Percentiles rank a stretch among this genome's conserved stretches.
Conservation (phyloP, 2,888 invertebrate species). For the Aquatica leii region DNA sequence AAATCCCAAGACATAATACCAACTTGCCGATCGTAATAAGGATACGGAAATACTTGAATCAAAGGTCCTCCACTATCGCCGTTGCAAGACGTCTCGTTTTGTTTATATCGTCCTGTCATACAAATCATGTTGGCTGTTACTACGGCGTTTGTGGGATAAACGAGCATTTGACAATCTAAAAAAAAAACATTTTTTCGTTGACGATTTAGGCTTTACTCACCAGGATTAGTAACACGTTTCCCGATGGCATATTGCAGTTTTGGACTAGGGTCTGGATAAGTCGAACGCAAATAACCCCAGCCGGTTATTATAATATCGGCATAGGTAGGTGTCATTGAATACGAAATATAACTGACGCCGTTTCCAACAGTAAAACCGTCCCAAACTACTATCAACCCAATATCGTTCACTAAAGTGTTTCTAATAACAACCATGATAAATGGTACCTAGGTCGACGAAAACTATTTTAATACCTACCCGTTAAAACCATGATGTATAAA, state of each 20-base stretch:
- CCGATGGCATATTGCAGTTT: background rate
- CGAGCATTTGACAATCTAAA: too few species aligned
- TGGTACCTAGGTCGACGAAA: background rate
- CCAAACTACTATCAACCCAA: background rate
- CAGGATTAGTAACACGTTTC: too few species aligned
- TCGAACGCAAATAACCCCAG: background rate
- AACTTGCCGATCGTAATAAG: too few species aligned
- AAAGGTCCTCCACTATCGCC: slow-evolving; percentile 3
- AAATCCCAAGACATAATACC: background rate
- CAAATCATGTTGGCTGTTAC: background rate
- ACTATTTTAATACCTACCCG: background rate
- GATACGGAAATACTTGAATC: background rate
- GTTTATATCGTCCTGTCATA: background rate
- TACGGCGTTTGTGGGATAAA: too few species aligned
- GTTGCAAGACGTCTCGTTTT: background rate
- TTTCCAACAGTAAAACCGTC: background rate
- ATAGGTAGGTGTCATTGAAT: too few species aligned
- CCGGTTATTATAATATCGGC: background rate
- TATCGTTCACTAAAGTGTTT: background rate
- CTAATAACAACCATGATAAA: background rate
- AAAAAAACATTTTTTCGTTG: too few species aligned
- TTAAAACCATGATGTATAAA: background rate
- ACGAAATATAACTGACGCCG: background rate
- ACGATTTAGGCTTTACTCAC: too few species aligned
- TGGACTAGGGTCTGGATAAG: background rate